Percentiles rank a stretch among this genome's conserved stretches.
Evolutionary conservation across 2,888 invertebrate genomes (phyloP).

Genomic region (Polymixis flavicincta): DNA sequence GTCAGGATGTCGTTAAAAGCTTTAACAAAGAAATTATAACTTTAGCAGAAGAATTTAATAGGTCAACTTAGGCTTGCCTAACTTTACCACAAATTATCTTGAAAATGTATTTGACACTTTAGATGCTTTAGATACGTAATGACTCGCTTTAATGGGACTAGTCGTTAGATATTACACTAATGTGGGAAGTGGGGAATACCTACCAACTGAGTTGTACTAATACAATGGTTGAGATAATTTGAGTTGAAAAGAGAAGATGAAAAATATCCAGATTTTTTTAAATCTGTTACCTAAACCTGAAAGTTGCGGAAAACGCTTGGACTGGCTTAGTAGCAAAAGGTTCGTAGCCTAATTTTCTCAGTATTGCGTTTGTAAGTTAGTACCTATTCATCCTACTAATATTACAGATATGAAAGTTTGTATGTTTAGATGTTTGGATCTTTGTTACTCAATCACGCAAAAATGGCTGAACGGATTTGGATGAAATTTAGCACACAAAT

Average conservation of each 20-base stretch:
- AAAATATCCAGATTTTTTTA: too few species aligned
- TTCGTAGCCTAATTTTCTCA: background rate
- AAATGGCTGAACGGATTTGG: too few species aligned
- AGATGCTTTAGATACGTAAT: constrained; percentile 53
- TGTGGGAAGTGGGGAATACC: constrained; percentile 1
- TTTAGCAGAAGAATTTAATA: constrained; percentile 65
- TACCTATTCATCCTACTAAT: too few species aligned
- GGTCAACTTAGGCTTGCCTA: constrained; percentile 54
- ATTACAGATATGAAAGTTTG: too few species aligned
- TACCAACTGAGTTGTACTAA: background rate
- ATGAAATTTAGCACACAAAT: too few species aligned
- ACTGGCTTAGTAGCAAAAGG: too few species aligned
- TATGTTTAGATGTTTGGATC: too few species aligned
- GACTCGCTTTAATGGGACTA: constrained; percentile 34
- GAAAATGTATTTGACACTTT: constrained; percentile 60
- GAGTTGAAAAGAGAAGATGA: background rate
- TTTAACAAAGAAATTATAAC: constrained; percentile 66
- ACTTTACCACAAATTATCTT: constrained; percentile 62
- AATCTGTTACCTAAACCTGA: too few species aligned
- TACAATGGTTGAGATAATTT: background rate
- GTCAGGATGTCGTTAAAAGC: constrained; percentile 65
- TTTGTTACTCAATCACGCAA: too few species aligned
- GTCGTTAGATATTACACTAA: constrained; percentile 42
- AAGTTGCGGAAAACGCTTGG: too few species aligned
- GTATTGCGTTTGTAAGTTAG: too few species aligned